These are phyloP conservation scores for Oscheius myriophilus DNA, from an alignment of 2,888 invertebrate species.

Conservation along the genomic window DNA sequence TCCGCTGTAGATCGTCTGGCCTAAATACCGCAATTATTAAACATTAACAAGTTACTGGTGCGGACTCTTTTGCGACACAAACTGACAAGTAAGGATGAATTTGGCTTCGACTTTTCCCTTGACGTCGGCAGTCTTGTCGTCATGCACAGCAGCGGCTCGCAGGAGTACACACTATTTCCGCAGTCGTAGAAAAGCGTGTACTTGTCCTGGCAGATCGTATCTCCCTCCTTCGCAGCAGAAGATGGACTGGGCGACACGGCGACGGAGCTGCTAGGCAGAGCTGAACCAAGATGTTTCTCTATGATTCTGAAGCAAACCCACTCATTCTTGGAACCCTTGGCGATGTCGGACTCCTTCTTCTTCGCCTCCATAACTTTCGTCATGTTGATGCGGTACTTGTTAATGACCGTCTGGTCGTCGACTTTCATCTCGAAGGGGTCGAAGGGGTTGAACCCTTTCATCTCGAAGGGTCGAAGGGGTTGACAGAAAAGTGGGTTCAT, in stretches of 20 bases:
- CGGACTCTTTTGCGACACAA: too few species aligned
- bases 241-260: not conserved
- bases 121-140: too few species aligned
- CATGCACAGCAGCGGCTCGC: not conserved
- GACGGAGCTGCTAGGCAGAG: constrained; percentile 3
- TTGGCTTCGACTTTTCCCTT: too few species aligned
- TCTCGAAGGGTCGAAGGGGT: too few species aligned
- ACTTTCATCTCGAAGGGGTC: constrained; percentile 11
- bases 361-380: not conserved
- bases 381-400: constrained; percentile 25
- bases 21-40: not conserved
- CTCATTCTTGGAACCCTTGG: constrained; percentile 18
- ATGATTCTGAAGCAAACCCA: not conserved
- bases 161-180: constrained; percentile 11
- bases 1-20: constrained; percentile 77
- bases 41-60: too few species aligned
- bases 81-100: too few species aligned
- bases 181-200: constrained; percentile 19
- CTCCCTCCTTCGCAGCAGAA: constrained; percentile 8
- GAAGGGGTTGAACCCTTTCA: too few species aligned
- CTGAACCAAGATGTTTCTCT: not conserved
- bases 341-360: constrained; percentile 19
- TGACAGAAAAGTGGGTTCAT: not conserved
- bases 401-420: not conserved
- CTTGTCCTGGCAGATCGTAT: constrained; percentile 2